Base-by-base conservation (phyloP, 2,797 vertebrate genomes). In the Leptodactylus fallax region DNA sequence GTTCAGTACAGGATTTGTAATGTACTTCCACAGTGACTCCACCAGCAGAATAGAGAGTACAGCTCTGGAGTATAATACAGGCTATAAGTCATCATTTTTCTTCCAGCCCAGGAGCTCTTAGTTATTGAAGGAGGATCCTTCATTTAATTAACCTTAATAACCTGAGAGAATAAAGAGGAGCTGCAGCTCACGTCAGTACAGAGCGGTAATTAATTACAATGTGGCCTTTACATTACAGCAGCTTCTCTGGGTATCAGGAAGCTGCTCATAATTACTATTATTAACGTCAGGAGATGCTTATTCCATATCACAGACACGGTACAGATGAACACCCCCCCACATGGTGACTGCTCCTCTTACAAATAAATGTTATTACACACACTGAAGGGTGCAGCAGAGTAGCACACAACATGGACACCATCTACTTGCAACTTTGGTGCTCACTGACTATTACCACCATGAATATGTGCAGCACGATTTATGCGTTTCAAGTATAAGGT, bases 81-180 rank as follows among this genome's bases (percentile, higher is more conserved):
- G 7, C 5, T 71, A 13, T 71, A 71, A 71, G 67, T 45, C 67
- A 36, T 71, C 11, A 45, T 71, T 71, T 14, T 45, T 23, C 27
- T 6, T 25, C 27, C 67, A 65, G n/a, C 63, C 21, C 63, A 23
- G 10, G n/a, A 25, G 63, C 63, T 65, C 23, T 23, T 79, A 79
- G 77, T 45, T 71, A 71, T 36, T 71, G 14, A 14, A 79, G 74
- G 74, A 77, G 51, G 49, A 51, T 27, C 36, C 69, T 45, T 45
- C 45, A 63, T 72, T 58, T 58, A 72, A 83, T 72, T 83, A 83
- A 56, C 81, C 67, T 83, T 56, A 72, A 83, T 83, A 72, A 83
- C 81, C 81, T 71, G 21, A 56, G 81, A 83, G 81, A 49, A 72
- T 83, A 55, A 56, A 72, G 27, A 45, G n/a, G 47, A 51, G 8